Base-by-base conservation (phyloP, 1,140 invertebrate genomes). In the Acyrthosiphon pisum region DNA sequence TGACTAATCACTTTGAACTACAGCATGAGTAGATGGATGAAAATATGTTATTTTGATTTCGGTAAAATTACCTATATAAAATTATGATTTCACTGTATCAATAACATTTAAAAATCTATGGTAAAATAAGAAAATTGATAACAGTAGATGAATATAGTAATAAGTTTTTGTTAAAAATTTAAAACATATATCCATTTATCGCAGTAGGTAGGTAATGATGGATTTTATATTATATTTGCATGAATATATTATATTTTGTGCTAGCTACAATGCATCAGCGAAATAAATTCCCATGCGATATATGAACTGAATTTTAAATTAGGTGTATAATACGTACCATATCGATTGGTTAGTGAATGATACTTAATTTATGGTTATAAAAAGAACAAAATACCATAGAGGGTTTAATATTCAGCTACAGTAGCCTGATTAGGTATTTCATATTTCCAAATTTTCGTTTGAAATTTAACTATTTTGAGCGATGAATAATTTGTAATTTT, bases 241-340 rank as follows among this genome's bases (percentile, higher is more conserved):
- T 76, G 30, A n/a, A 76, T 76, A 76, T n/a, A 68, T n/a, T 68
- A 76, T 76, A 76, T 76, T 76, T 68, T 76, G 2, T 84, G 11
- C 11, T 26, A 44, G 23, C 22, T 44, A 84, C 22, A 41, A 41
- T 84, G 37, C 37, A 84, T 11, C 41, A 41, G 41, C 37, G 23
- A 84, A 41, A 84, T 84, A 44, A 41, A 84, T 84, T 84, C 22
- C 41, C 83, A 41, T 41, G 83, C 41, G 83, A 84, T 44, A 44
- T 84, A 44, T 41, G 83, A 84, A 84, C 37, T 26, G 83, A 84
- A 84, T 84, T 84, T 84, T 84, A 84, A 84, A 84, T 84, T 44
- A 84, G 83, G 83, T 41, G 83, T 84, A 84, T n/a, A n/a, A 76
- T 76, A 76, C 23, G 41, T 83, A 23, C 2, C 7, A 26, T 84